These are phyloP conservation scores for Gymnoscelis rufifasciata DNA, from an alignment of 2,888 invertebrate genomes.

Conservation along the genomic window DNA sequence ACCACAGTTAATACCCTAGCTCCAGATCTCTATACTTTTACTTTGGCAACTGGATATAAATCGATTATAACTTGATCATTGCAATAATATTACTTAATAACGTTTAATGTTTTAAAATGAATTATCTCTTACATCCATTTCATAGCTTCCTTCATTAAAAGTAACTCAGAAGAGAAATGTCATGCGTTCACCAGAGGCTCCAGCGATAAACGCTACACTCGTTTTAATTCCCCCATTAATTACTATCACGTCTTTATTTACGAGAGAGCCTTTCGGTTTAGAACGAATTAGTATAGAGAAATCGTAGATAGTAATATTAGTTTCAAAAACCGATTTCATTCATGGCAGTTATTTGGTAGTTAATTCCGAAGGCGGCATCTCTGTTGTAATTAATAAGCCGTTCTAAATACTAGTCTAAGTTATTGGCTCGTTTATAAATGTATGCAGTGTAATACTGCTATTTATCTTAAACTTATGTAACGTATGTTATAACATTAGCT, in stretches of 20 bases:
- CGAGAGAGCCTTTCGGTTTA: conserved; percentile 24
- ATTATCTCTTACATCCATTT: conserved; percentile 20
- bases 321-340: conserved; percentile 25
- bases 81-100: neutral
- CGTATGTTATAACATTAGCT: neutral
- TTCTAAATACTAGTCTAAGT: conserved; percentile 48
- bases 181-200: conserved; percentile 25
- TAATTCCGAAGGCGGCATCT: conserved; percentile 31
- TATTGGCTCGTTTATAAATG: conserved; percentile 46
- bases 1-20: too few species aligned
- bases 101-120: neutral
- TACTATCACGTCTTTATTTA: conserved; percentile 33
- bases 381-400: conserved; percentile 50
- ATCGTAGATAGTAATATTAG: conserved; percentile 27
- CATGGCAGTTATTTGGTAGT: conserved; percentile 18
- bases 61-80: neutral
- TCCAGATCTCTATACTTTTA: too few species aligned
- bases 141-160: conserved; percentile 21
- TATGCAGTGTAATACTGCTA: conserved; percentile 36
- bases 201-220: conserved; percentile 31
- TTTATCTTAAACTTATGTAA: conserved; percentile 33
- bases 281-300: conserved; percentile 28
- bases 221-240: conserved; percentile 35
- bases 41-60: neutral
- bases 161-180: conserved; percentile 22